Percentiles rank a stretch among this genome's conserved stretches.
phyloP scores from a whole-genome alignment of 2,888 invertebrate genomes.

The Osmoderma eremita region DNA sequence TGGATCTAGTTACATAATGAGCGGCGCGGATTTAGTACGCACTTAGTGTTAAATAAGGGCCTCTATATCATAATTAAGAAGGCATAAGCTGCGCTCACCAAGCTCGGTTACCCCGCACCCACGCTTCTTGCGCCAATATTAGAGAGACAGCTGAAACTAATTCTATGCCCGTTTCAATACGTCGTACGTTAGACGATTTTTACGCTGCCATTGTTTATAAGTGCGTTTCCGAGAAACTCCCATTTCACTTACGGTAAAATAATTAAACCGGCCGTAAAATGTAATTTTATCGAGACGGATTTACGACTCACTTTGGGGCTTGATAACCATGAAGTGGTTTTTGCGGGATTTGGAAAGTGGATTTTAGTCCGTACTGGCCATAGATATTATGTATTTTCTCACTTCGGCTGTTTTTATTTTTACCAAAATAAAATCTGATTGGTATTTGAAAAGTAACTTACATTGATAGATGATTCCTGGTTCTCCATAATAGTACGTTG shows the following conservation, averaged over 20 bases:
- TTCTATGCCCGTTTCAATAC: conserved; percentile 40
- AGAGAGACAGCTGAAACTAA: conserved; percentile 32
- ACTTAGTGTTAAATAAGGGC: conserved; percentile 42
- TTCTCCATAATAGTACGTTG: no score
- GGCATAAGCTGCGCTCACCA: conserved; percentile 34
- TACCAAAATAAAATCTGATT: no score
- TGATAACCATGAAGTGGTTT: conserved; percentile 31
- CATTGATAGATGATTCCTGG: no score
- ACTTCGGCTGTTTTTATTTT: conserved; percentile 11
- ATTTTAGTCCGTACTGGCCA: background rate
- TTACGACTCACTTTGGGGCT: conserved; percentile 35
- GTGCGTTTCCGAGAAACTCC: conserved; percentile 38
- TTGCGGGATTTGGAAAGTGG: conserved; percentile 28
- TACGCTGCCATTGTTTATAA: conserved; percentile 32
- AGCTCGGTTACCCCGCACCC: conserved; percentile 27
- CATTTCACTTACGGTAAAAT: conserved; percentile 38
- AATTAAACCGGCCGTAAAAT: conserved; percentile 37
- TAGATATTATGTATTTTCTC: conserved; percentile 4
- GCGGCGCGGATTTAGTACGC: conserved; percentile 41
- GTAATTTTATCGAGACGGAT: conserved; percentile 36
- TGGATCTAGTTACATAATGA: conserved; percentile 33
- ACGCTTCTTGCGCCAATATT: conserved; percentile 28
- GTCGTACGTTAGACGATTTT: conserved; percentile 37
- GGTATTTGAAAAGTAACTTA: no score
- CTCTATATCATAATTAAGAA: conserved; percentile 46